A percentile compares a stretch with the other conserved stretches of the same genome.
phyloP scores from a whole-genome alignment of 2,888 invertebrate species.

The Plebejus argus region DNA sequence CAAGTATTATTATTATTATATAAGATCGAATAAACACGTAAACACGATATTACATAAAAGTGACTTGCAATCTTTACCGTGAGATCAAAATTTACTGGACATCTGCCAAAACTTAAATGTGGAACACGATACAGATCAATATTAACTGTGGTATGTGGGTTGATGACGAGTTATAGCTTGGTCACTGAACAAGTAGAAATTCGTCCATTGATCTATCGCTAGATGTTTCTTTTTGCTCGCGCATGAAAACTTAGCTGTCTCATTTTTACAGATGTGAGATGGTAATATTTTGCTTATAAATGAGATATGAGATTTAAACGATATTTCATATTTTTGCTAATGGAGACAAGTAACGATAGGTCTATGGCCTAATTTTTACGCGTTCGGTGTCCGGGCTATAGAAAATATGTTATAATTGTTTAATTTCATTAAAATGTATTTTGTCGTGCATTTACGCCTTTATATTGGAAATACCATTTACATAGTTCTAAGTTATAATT shows the following conservation, averaged over 20 bases:
- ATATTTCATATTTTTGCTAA: no score
- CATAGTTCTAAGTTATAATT: background rate
- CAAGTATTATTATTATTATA: no score
- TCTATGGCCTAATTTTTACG: no score
- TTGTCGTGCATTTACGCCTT: background rate
- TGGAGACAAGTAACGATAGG: background rate
- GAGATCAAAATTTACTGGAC: background rate
- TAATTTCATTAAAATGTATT: no score
- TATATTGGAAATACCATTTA: background rate
- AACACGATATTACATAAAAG: background rate
- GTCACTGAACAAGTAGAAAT: background rate
- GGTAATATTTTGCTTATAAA: no score
- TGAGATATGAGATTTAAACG: no score
- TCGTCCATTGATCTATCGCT: no score
- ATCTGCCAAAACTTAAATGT: background rate
- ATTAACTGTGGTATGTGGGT: constrained; percentile 41
- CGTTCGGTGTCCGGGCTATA: no score
- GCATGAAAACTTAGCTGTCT: no score
- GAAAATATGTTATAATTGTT: background rate
- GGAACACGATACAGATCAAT: constrained; percentile 47
- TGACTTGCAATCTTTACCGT: background rate
- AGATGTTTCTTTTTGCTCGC: no score
- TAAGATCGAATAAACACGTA: background rate
- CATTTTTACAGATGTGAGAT: no score
- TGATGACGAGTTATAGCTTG: background rate